phyloP scores from a whole-genome alignment of 2,888 invertebrate genomes.

The Carcina quercana region DNA sequence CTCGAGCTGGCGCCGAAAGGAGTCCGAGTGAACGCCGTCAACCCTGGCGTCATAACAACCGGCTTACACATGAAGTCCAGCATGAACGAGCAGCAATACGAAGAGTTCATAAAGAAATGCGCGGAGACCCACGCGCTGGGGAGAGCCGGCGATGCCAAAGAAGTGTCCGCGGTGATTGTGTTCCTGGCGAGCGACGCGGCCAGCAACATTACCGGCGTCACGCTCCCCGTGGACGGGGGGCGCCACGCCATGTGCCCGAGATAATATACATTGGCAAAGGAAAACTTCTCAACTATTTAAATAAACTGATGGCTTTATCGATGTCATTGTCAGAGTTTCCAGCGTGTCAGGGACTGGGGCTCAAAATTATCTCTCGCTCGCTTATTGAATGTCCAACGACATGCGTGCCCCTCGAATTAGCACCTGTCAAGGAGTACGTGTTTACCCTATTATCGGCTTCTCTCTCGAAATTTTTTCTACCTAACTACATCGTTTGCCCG shows the following conservation, averaged over 20 bases:
- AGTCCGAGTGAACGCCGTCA: constrained; percentile 92
- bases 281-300: too few relatives aligned
- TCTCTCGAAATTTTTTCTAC: too few relatives aligned
- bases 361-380: too few relatives aligned
- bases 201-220: constrained; percentile 89
- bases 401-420: too few relatives aligned
- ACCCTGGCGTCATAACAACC: constrained; percentile 94
- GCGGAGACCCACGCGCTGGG: constrained; percentile 93
- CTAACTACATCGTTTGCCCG: too few relatives aligned
- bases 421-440: too few relatives aligned
- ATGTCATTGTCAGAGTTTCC: too few relatives aligned
- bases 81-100: constrained; percentile 85
- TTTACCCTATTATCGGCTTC: too few relatives aligned
- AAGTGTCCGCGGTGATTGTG: constrained; percentile 90
- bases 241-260: constrained; percentile 90
- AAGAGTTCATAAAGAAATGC: constrained; percentile 85
- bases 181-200: constrained; percentile 91
- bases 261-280: constrained; percentile 61
- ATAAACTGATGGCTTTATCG: too few relatives aligned
- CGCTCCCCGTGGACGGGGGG: constrained; percentile 91
- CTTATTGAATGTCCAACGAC: too few relatives aligned
- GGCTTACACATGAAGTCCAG: constrained; percentile 85
- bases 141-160: constrained; percentile 85
- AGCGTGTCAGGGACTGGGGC: too few relatives aligned
- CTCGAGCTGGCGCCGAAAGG: constrained; percentile 85